These are phyloP conservation scores for Penaeus japonicus DNA, from an alignment of 1,140 invertebrate species.

Conservation along the genomic window DNA sequence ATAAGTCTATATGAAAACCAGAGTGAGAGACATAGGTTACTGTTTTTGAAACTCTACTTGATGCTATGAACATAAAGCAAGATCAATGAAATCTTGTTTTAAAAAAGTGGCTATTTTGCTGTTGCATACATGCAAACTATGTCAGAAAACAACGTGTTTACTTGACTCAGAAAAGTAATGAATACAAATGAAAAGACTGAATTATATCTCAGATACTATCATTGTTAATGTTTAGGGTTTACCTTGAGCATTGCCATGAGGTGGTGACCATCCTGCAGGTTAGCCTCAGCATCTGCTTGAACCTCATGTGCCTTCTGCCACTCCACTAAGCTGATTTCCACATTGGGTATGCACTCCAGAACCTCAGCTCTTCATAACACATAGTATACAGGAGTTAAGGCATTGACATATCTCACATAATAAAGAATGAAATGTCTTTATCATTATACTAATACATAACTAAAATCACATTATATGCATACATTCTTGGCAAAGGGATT, in stretches of 20 bases:
- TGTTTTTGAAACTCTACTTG: too few relatives aligned
- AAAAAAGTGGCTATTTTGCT: too few relatives aligned
- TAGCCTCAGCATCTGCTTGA: slow-evolving; percentile 59
- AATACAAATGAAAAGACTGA: too few relatives aligned
- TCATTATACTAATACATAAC: not conserved
- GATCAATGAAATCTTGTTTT: too few relatives aligned
- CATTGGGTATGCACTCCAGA: slow-evolving; percentile 62
- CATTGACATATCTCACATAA: too few relatives aligned
- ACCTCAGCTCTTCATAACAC: slow-evolving; percentile 22
- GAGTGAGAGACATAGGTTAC: not conserved
- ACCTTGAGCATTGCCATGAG: slow-evolving; percentile 62
- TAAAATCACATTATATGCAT: not conserved
- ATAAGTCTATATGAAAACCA: too few relatives aligned
- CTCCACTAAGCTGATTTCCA: slow-evolving; percentile 61
- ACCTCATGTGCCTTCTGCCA: slow-evolving; percentile 61
- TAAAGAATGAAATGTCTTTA: not conserved
- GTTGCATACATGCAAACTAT: too few relatives aligned
- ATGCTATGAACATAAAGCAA: not conserved
- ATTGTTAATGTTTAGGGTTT: not conserved
- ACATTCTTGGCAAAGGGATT: not conserved
- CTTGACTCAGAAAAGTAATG: too few relatives aligned
- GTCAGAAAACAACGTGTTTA: too few relatives aligned
- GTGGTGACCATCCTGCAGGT: slow-evolving; percentile 62
- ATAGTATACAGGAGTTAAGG: too few relatives aligned
- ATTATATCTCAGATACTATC: not conserved